Evolutionary conservation across 2,113 vertebrate genomes (phyloP).

Genomic region (Epinephelus cyanopodus): DNA sequence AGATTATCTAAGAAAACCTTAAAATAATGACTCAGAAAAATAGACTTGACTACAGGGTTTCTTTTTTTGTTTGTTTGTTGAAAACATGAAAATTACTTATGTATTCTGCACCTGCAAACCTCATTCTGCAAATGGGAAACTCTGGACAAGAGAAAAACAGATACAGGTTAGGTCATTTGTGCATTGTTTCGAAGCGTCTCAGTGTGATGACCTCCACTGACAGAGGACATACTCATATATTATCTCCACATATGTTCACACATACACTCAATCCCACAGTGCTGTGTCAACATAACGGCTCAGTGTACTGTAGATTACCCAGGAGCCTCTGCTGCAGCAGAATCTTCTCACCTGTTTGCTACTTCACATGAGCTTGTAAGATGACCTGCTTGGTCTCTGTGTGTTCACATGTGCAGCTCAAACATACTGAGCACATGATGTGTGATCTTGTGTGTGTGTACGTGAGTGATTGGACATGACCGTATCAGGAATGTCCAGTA

Average conservation of each 20-base stretch:
- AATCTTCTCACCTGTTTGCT: conserved; percentile 52
- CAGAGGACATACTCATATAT: conserved; percentile 55
- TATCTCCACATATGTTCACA: conserved; percentile 62
- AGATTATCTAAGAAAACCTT: background rate
- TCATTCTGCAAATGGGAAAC: background rate
- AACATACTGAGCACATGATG: conserved; percentile 2
- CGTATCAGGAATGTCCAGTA: background rate
- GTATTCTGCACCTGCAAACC: no score
- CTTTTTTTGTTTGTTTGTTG: no score
- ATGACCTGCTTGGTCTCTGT: conserved; percentile 25
- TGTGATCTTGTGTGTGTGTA: background rate
- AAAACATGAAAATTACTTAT: no score
- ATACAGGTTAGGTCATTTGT: background rate
- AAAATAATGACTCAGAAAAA: background rate
- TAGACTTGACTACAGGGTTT: background rate
- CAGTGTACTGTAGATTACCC: conserved; percentile 7
- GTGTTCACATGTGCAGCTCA: conserved; percentile 48
- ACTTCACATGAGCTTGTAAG: conserved; percentile 53
- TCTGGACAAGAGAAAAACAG: background rate
- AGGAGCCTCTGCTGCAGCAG: conserved; percentile 3
- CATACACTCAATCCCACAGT: background rate
- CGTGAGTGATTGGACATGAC: background rate
- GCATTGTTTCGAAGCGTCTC: background rate
- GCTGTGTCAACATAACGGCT: conserved; percentile 16
- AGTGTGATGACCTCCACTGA: conserved; percentile 18